Conservation (phyloP, 1,140 invertebrate species). For the Cylas formicarius region DNA sequence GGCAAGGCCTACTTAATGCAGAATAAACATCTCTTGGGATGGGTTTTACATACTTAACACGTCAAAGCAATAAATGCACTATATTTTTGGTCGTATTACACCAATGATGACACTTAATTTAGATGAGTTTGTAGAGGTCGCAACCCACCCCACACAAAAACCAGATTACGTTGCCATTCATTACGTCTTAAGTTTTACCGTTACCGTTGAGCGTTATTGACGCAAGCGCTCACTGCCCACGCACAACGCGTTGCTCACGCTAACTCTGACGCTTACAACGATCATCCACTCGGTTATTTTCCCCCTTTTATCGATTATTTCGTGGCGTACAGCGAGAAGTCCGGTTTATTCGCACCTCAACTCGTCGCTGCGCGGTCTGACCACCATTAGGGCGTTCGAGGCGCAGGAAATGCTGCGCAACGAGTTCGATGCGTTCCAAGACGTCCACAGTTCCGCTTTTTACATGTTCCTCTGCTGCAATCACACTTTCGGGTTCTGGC, state of each 20-base stretch:
- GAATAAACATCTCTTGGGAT: too few relatives aligned
- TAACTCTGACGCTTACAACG: background rate
- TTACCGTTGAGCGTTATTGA: too few relatives aligned
- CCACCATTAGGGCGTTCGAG: conserved; percentile 80
- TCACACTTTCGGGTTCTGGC: conserved; percentile 66
- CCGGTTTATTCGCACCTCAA: conserved; percentile 85
- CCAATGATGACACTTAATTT: too few relatives aligned
- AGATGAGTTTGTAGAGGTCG: too few relatives aligned
- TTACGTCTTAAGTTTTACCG: background rate
- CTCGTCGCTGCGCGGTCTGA: conserved; percentile 78
- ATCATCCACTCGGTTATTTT: too few relatives aligned
- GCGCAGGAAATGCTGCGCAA: conserved; percentile 56
- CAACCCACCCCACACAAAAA: too few relatives aligned
- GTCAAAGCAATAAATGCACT: too few relatives aligned
- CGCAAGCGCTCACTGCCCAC: background rate
- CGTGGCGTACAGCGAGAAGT: conserved; percentile 66
- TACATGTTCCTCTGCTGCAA: conserved; percentile 56
- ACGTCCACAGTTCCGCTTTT: conserved; percentile 61
- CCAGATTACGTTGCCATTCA: too few relatives aligned
- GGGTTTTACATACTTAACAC: too few relatives aligned
- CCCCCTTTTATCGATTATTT: conserved; percentile 3
- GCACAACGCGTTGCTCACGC: background rate
- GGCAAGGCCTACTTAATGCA: too few relatives aligned
- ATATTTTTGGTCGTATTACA: too few relatives aligned
- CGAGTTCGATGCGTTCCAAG: conserved; percentile 42